A percentile compares a stretch with the other conserved stretches of the same genome.
These are phyloP conservation scores for Poeciliopsis infans DNA, from an alignment of 2,797 vertebrate genomes.

Conservation along the genomic window DNA sequence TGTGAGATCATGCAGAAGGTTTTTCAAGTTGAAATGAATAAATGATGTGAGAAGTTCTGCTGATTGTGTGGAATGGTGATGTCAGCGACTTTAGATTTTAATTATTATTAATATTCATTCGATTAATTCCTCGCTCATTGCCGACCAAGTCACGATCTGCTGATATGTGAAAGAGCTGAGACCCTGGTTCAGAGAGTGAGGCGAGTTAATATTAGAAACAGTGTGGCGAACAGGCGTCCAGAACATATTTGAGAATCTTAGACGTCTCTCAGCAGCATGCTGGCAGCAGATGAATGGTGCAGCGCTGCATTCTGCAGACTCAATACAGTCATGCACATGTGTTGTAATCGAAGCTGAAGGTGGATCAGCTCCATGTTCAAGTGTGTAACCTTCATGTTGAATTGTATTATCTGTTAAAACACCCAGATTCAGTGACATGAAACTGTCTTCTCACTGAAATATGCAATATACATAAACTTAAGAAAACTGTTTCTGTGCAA, in stretches of 20 bases:
- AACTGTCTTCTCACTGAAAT: not conserved
- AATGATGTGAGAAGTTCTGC: not conserved
- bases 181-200: not conserved
- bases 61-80: not conserved
- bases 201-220: not conserved
- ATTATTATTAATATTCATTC: not conserved
- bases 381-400: not conserved
- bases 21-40: not conserved
- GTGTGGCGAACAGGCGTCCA: not conserved
- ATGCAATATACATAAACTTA: not conserved
- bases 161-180: not conserved
- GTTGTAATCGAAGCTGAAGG: conserved; percentile 1
- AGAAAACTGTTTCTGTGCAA: not conserved
- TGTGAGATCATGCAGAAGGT: not conserved
- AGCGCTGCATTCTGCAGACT: not conserved
- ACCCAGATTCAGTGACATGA: not conserved
- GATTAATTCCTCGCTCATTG: not conserved
- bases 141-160: not conserved
- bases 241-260: not conserved
- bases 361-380: not conserved
- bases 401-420: not conserved
- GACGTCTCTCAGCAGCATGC: not conserved
- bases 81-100: not conserved
- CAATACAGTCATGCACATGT: not conserved
- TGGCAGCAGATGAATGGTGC: not conserved